phyloP scores from a whole-genome alignment of 2,888 invertebrate genomes.

The Cephus rjabovi region DNA sequence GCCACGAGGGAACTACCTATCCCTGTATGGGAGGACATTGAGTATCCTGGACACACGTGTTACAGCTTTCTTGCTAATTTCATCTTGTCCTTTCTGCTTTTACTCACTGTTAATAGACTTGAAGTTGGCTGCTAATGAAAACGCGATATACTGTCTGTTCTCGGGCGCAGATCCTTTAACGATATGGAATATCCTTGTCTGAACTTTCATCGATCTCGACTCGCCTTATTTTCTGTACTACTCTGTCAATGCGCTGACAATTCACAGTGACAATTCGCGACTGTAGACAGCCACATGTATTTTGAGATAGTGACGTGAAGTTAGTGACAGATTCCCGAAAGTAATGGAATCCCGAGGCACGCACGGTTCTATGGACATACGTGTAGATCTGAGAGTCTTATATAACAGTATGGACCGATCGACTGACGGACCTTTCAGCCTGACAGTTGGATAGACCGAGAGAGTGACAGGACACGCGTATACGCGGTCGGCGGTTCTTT shows the following conservation, averaged over 20 bases:
- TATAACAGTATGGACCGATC: background rate
- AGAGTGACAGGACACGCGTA: constrained; percentile 2
- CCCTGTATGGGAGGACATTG: background rate
- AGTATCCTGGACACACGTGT: background rate
- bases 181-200: background rate
- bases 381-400: background rate
- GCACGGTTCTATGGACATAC: background rate
- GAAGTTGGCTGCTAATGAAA: background rate
- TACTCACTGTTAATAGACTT: background rate
- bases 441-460: background rate
- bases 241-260: background rate
- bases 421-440: background rate
- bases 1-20: background rate
- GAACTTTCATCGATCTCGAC: background rate
- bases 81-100: background rate
- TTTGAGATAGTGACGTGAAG: background rate
- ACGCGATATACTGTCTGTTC: background rate
- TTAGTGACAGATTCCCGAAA: background rate
- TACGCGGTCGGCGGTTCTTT: constrained; percentile 31
- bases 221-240: background rate
- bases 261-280: background rate
- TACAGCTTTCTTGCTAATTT: background rate
- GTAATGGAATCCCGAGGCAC: background rate
- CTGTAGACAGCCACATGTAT: background rate
- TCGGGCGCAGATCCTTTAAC: background rate